Evolutionary conservation across 1,140 invertebrate species (phyloP).

Genomic region (Atopsyche davidsoni): DNA sequence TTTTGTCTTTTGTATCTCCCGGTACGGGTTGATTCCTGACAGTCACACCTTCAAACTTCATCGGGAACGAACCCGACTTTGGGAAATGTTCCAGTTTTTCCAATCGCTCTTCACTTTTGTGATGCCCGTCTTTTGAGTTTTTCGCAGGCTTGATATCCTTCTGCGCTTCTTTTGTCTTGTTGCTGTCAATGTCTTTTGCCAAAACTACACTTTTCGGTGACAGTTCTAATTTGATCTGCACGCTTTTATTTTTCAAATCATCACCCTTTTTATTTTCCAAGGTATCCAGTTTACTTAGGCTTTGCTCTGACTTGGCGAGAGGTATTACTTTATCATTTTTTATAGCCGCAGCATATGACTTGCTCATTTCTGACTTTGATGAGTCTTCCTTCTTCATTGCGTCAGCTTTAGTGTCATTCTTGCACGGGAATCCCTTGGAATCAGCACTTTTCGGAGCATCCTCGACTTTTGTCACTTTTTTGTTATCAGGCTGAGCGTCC

Average conservation of each 20-base stretch:
- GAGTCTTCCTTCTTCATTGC: background rate
- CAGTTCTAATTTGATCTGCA: too few relatives aligned
- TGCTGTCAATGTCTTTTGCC: background rate
- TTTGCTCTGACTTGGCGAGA: background rate
- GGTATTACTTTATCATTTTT: conserved; percentile 4
- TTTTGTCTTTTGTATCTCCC: too few relatives aligned
- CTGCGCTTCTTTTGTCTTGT: conserved; percentile 3
- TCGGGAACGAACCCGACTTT: conserved; percentile 8
- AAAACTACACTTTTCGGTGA: too few relatives aligned
- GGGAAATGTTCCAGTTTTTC: background rate
- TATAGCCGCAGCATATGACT: conserved; percentile 13
- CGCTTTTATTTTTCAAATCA: too few relatives aligned
- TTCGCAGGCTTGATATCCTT: background rate
- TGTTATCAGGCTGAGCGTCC: background rate
- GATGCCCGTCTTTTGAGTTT: background rate
- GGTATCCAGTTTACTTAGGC: too few relatives aligned
- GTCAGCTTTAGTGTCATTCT: background rate
- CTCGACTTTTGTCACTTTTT: background rate
- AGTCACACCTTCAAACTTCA: conserved; percentile 20
- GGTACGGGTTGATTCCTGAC: conserved; percentile 9
- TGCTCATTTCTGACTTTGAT: conserved; percentile 11
- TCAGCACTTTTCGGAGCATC: background rate
- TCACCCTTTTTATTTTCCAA: too few relatives aligned
- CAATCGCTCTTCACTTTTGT: background rate
- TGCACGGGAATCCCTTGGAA: background rate